Evolutionary conservation across 2,113 vertebrate genomes (phyloP).

Genomic region (Noturus placidus): DNA sequence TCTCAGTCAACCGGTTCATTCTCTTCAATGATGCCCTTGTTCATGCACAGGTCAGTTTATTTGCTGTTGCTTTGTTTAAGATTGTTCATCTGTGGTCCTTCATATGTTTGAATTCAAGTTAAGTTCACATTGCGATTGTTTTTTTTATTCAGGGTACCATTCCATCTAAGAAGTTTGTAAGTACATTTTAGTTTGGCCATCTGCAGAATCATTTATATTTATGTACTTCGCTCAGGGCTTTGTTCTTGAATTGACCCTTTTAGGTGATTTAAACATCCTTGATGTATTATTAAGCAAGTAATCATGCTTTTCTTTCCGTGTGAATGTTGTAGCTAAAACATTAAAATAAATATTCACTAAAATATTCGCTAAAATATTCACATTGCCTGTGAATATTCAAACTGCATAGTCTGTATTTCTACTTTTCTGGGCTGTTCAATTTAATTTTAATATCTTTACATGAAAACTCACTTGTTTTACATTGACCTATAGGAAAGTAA

Average conservation of each 20-base stretch:
- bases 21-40: slow-evolving; percentile 95
- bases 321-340: background rate
- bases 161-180: slow-evolving; percentile 74
- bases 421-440: background rate
- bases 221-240: slow-evolving; percentile 36
- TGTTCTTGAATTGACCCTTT: background rate
- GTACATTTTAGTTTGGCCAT: slow-evolving; percentile 60
- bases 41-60: slow-evolving; percentile 85
- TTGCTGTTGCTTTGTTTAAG: background rate
- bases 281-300: background rate
- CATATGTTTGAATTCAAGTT: slow-evolving; percentile 30
- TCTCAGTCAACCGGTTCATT: slow-evolving; percentile 96
- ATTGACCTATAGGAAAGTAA: background rate
- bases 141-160: slow-evolving; percentile 70
- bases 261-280: background rate
- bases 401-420: background rate
- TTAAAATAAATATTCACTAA: too few species aligned
- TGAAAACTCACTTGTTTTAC: background rate
- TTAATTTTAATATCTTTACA: background rate
- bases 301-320: background rate
- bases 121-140: slow-evolving; percentile 48
- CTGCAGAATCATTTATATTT: slow-evolving; percentile 11
- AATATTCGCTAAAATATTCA: too few species aligned
- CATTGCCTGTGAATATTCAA: background rate
- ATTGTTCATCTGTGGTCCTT: background rate